These are phyloP conservation scores for Melanchra persicariae DNA, from an alignment of 2,888 invertebrate species.

Conservation along the genomic window DNA sequence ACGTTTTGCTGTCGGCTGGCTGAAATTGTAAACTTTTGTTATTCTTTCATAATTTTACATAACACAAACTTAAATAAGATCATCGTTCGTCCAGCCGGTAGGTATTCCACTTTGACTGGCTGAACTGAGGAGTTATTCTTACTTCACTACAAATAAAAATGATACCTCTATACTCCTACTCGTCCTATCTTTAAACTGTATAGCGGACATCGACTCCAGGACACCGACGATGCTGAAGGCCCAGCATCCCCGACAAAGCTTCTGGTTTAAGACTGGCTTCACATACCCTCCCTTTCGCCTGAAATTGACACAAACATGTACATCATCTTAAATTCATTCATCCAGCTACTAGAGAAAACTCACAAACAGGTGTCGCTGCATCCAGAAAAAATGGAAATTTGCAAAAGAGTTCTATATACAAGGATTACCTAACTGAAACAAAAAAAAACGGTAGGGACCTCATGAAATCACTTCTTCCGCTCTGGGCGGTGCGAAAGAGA, in stretches of 20 bases:
- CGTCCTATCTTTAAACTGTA: not conserved
- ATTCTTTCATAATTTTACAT: not conserved
- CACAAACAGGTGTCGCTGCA: too few species aligned
- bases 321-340: not conserved
- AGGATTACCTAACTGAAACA: too few species aligned
- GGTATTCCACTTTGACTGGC: too few species aligned
- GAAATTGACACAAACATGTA: constrained; percentile 29
- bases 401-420: too few species aligned
- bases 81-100: not conserved
- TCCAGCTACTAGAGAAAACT: not conserved
- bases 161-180: constrained; percentile 92
- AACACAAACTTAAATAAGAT: not conserved
- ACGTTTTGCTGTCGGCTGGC: not conserved
- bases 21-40: not conserved
- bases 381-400: too few species aligned
- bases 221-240: constrained; percentile 93
- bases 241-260: constrained; percentile 94
- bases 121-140: too few species aligned
- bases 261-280: constrained; percentile 92
- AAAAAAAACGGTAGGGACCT: too few species aligned
- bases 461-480: too few species aligned
- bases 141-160: too few species aligned
- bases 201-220: constrained; percentile 93
- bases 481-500: too few species aligned
- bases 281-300: constrained; percentile 92